Conservation (phyloP, 2,113 vertebrate genomes). For the Herpailurus yagouaroundi region DNA sequence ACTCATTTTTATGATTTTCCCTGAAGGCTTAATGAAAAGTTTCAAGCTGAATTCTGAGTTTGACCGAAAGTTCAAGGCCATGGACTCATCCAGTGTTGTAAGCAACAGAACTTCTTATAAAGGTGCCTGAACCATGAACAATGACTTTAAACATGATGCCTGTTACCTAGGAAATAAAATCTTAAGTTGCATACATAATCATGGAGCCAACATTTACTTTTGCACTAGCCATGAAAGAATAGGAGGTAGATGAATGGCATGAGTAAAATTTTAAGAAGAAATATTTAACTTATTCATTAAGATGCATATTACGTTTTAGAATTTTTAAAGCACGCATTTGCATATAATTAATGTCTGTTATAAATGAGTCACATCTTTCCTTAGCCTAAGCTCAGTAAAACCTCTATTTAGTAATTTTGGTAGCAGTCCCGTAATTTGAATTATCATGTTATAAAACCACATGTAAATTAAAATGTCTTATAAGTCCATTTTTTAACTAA, state of each 20-base stretch:
- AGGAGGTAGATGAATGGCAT: neutral
- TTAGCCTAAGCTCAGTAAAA: slow-evolving; percentile 46
- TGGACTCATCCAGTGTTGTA: neutral
- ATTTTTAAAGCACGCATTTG: slow-evolving; percentile 58
- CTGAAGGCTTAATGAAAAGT: neutral
- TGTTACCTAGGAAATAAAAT: neutral
- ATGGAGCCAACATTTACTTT: neutral
- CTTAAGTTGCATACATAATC: neutral
- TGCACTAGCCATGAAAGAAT: neutral
- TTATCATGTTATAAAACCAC: slow-evolving; percentile 44
- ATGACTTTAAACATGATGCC: neutral
- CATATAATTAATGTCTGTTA: slow-evolving; percentile 43
- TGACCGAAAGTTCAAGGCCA: neutral
- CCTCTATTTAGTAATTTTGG: neutral
- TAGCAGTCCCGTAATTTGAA: slow-evolving; percentile 5
- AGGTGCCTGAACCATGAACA: neutral
- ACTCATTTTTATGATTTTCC: neutral
- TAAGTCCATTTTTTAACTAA: slow-evolving; percentile 43
- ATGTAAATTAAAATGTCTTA: slow-evolving; percentile 38
- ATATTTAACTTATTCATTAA: slow-evolving; percentile 54
- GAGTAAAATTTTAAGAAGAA: slow-evolving; percentile 61
- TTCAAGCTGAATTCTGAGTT: neutral
- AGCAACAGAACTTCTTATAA: neutral
- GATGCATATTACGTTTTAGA: slow-evolving; percentile 13
- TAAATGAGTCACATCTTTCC: slow-evolving; percentile 42